Base-by-base conservation (phyloP, 2,113 vertebrate genomes). In the Picathartes gymnocephalus region DNA sequence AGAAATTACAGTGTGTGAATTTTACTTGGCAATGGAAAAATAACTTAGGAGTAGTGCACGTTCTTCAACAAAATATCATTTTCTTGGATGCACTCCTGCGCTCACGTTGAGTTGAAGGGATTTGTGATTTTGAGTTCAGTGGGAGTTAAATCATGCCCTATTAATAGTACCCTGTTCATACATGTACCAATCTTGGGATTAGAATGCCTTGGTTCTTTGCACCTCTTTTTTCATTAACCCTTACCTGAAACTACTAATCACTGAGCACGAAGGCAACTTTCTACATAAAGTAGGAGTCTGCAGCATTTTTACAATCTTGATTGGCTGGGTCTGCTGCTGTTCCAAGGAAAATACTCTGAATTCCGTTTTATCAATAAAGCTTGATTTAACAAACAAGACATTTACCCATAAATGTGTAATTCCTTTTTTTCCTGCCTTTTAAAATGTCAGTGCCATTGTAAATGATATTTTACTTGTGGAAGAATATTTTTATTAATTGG, bases 361-460 rank as follows among this genome's bases (percentile, higher is more conserved):
- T 98, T 98, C 97, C 98, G 98, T 98, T 98, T 98, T 98, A 98
- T 98, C 98, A 98, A 98, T 98, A 98, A 98, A 98, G 98, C 95
- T 98, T 98, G 98, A 98, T 98, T 98, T 98, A 98, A 98, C 98
- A 98, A 98, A 98, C 96, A 80, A 97, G 88, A 98, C 82, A 95
- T 97, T 96, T 98, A 98, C 98, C 97, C 94, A 97, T 97, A 97
- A 95, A 98, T 94, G 97, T 96, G 98, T 98, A 98, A 97, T 98
- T 98, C 97, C 97, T 97, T 96, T 95, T 95, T 95, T 97, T 95
- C 95, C 79, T 86, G 95, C 96, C 93, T 97, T 97, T 97, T 93
- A 89, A 96, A 97, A 96, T 96, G 86, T 95, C 90, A 86, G 85
- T 98, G 95, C 96, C 95, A 93, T 97, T 98, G 92, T 98, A 97